Percentiles rank a stretch among this genome's conserved stretches.
Evolutionary conservation across 2,113 vertebrate genomes (phyloP).

Genomic region (Alethe castanea): DNA sequence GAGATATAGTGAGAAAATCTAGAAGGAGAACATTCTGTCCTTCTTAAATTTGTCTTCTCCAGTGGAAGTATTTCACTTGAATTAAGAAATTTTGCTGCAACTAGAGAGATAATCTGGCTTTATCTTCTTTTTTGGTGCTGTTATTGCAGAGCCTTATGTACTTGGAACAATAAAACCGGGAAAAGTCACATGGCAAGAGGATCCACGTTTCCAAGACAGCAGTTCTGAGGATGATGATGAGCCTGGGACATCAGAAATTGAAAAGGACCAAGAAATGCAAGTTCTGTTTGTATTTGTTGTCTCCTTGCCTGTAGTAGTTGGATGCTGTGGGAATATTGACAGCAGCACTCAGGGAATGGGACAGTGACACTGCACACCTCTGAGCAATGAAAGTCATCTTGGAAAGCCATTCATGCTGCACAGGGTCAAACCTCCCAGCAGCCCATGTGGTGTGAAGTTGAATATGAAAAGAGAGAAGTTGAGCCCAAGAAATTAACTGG

Average conservation of each 20-base stretch:
- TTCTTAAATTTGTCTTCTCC: neutral
- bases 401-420: neutral
- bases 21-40: neutral
- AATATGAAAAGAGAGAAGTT: neutral
- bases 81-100: neutral
- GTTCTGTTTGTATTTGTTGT: neutral
- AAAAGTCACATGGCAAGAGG: constrained; percentile 81
- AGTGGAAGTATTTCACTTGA: neutral
- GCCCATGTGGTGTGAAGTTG: neutral
- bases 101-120: neutral
- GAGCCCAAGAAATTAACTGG: neutral
- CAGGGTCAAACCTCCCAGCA: neutral
- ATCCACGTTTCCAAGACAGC: constrained; percentile 86
- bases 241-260: constrained; percentile 12
- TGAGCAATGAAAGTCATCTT: rapidly evolving
- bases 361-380: neutral
- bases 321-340: neutral
- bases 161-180: constrained; percentile 70
- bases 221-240: constrained; percentile 85
- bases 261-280: constrained; percentile 65
- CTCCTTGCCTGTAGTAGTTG: neutral
- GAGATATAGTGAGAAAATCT: no score
- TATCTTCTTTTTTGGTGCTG: neutral
- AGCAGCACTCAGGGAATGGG: neutral
- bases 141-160: constrained; percentile 74